Percentiles rank a stretch among this genome's conserved stretches.
phyloP scores from a whole-genome alignment of 1,140 invertebrate genomes.

The Ostrea denselamellosa region DNA sequence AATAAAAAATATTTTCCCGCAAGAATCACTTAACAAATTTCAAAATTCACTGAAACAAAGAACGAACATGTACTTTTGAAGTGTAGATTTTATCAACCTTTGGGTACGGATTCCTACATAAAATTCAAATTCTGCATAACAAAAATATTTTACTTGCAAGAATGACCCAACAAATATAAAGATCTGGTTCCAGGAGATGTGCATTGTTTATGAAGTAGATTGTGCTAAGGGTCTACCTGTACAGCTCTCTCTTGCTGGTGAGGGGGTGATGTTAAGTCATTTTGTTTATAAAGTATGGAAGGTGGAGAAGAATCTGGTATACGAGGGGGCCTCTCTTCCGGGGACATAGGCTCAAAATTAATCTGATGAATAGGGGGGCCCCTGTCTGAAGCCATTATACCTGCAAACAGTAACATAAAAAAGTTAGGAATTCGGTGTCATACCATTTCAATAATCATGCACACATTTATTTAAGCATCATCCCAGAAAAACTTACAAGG shows the following conservation, averaged over 20 bases:
- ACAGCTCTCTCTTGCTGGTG: slow-evolving; percentile 59
- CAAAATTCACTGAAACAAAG: too few species aligned
- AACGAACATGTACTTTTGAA: too few species aligned
- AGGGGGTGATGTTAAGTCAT: slow-evolving; percentile 55
- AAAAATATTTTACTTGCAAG: too few species aligned
- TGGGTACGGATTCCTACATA: too few species aligned
- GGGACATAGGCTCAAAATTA: slow-evolving; percentile 64
- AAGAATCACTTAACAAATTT: too few species aligned
- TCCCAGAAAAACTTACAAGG: too few species aligned
- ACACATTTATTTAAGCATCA: too few species aligned
- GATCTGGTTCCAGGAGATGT: too few species aligned
- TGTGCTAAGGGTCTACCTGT: slow-evolving; percentile 55
- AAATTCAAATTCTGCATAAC: too few species aligned
- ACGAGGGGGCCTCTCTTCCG: slow-evolving; percentile 52
- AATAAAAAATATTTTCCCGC: too few species aligned
- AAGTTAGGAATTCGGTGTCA: neutral
- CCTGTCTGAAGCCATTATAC: slow-evolving; percentile 68
- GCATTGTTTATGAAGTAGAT: neutral
- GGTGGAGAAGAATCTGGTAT: slow-evolving; percentile 47
- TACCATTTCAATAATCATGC: neutral
- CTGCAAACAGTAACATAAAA: slow-evolving; percentile 50
- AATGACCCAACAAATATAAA: too few species aligned
- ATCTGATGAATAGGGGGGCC: slow-evolving; percentile 70
- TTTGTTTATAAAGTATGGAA: slow-evolving; percentile 40
- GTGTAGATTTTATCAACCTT: too few species aligned